A percentile compares a stretch with the other conserved stretches of the same genome.
These are phyloP conservation scores for Meleagris gallopavo DNA, from an alignment of 2,113 vertebrate species.

Conservation along the genomic window DNA sequence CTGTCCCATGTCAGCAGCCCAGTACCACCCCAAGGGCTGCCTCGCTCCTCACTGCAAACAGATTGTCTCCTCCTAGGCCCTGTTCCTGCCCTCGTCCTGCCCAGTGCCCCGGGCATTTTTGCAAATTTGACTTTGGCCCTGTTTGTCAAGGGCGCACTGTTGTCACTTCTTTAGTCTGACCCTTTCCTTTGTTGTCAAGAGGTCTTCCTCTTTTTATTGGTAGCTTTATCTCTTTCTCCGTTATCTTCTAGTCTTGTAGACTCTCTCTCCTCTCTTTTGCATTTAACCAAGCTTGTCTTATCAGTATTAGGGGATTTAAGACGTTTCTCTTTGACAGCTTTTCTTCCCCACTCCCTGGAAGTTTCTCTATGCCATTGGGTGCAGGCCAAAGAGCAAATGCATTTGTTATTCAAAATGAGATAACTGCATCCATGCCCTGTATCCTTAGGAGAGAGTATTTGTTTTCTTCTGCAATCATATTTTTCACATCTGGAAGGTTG, in stretches of 20 bases:
- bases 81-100: background rate
- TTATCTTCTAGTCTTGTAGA: background rate
- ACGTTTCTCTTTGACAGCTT: background rate
- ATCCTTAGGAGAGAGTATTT: fast-evolving
- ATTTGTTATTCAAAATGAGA: background rate
- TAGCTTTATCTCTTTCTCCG: background rate
- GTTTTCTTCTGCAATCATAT: background rate
- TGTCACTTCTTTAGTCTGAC: slow-evolving; percentile 22
- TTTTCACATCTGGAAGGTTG: background rate
- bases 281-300: background rate
- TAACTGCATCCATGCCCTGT: background rate
- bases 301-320: background rate
- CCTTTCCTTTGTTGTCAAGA: slow-evolving; percentile 3
- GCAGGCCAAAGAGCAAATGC: background rate
- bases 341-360: background rate
- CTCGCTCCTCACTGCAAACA: background rate
- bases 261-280: background rate
- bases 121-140: background rate
- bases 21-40: fast-evolving
- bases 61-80: fast-evolving
- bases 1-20: background rate
- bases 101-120: too few species aligned
- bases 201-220: background rate
- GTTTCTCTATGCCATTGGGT: background rate
- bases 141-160: background rate